A percentile compares a stretch with the other conserved stretches of the same genome.
Conservation (phyloP, 2,888 invertebrate species). For the Caenorhabditis wallacei region DNA sequence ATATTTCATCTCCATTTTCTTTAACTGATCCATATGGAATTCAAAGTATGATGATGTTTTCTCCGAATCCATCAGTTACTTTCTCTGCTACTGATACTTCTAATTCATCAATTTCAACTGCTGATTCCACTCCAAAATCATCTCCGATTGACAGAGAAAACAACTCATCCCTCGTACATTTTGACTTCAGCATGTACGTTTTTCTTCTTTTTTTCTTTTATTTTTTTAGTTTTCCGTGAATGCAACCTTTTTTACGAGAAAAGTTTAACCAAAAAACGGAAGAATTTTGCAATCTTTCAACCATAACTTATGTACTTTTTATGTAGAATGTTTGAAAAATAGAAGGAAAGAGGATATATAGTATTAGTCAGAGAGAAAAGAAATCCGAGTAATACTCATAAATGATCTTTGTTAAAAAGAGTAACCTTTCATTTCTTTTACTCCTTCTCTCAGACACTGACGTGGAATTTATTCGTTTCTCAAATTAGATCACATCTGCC, state of each 20-base stretch:
- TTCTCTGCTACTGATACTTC: conserved; percentile 24
- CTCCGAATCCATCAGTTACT: conserved; percentile 10
- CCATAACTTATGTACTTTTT: no score
- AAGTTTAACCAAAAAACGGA: neutral
- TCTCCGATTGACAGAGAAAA: conserved; percentile 10
- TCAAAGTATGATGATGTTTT: conserved; percentile 27
- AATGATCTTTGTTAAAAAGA: conserved; percentile 10
- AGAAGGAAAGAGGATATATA: neutral
- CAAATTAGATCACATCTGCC: conserved; percentile 21
- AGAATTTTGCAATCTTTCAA: conserved; percentile 8
- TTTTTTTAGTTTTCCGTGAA: conserved; percentile 21
- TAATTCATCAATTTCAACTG: conserved; percentile 2
- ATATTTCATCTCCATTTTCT: conserved; percentile 4
- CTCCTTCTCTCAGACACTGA: conserved; percentile 17
- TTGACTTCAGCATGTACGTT: conserved; percentile 26
- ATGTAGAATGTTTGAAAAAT: neutral
- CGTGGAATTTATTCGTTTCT: conserved; percentile 13
- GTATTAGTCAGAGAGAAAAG: neutral
- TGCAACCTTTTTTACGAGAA: no score
- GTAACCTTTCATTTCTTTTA: conserved; percentile 10
- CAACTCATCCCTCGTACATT: neutral
- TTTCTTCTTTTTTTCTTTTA: neutral
- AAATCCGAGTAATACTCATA: neutral
- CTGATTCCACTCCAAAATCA: conserved; percentile 30
- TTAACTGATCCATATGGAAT: neutral